phyloP scores from a whole-genome alignment of 1,140 invertebrate genomes.

The Megalopta genalis region DNA sequence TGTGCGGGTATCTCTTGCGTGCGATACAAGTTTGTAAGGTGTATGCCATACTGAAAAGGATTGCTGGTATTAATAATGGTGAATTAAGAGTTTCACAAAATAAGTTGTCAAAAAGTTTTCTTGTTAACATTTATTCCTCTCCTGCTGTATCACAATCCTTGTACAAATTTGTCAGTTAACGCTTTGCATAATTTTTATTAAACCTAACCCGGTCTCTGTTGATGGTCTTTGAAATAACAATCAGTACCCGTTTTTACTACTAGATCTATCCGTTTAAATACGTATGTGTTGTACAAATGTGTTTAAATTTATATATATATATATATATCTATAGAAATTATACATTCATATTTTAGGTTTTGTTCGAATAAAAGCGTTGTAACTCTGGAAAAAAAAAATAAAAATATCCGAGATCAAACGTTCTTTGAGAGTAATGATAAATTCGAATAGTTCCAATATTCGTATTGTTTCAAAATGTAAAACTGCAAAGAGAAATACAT shows the following conservation, averaged over 20 bases:
- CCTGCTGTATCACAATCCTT: slow-evolving; percentile 48
- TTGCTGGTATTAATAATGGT: slow-evolving; percentile 72
- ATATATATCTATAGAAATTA: slow-evolving; percentile 1
- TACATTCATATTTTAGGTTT: slow-evolving; percentile 9
- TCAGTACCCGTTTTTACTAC: not conserved
- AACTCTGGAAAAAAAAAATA: slow-evolving; percentile 34
- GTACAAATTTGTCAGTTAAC: slow-evolving; percentile 43
- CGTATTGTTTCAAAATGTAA: slow-evolving; percentile 36
- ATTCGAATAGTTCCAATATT: slow-evolving; percentile 19
- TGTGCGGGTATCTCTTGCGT: slow-evolving; percentile 39
- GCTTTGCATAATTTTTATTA: not conserved
- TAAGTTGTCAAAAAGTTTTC: slow-evolving; percentile 39
- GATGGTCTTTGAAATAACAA: not conserved
- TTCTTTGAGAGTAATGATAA: slow-evolving; percentile 16
- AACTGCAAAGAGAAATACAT: slow-evolving; percentile 60
- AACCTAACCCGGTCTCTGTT: not conserved
- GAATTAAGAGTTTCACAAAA: slow-evolving; percentile 47
- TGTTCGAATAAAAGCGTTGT: slow-evolving; percentile 4
- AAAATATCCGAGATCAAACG: slow-evolving; percentile 11
- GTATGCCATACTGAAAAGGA: slow-evolving; percentile 73
- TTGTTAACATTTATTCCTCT: slow-evolving; percentile 57
- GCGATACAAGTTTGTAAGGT: slow-evolving; percentile 61
- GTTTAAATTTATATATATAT: slow-evolving; percentile 5
- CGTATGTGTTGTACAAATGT: not conserved
- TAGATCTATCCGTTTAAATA: slow-evolving; percentile 3